These are phyloP conservation scores for Campoletis raptor DNA, from an alignment of 2,888 invertebrate species.

Conservation along the genomic window DNA sequence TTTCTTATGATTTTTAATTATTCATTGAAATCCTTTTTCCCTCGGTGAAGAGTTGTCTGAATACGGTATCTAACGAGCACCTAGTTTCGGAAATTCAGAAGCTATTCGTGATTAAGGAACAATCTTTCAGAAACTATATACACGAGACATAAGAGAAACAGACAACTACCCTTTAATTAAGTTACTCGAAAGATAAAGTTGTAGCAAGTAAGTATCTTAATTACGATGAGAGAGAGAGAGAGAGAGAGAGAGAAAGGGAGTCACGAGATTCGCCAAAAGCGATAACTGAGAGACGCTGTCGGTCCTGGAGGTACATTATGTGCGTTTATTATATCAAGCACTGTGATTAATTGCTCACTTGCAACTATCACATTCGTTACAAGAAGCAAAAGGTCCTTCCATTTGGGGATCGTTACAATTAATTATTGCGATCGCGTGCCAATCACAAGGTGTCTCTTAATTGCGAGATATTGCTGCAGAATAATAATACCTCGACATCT, in stretches of 20 bases:
- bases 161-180: constrained; percentile 43
- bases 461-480: constrained; percentile 1
- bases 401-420: constrained; percentile 60
- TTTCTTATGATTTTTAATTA: not conserved
- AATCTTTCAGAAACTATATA: constrained; percentile 28
- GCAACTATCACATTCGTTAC: constrained; percentile 58
- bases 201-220: constrained; percentile 43
- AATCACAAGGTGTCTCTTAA: constrained; percentile 28
- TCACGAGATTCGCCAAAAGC: constrained; percentile 36
- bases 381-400: constrained; percentile 15
- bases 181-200: constrained; percentile 43
- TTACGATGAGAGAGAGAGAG: constrained; percentile 29
- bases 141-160: not conserved
- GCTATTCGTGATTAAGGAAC: constrained; percentile 33
- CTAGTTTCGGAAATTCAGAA: constrained; percentile 26
- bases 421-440: constrained; percentile 62
- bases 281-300: constrained; percentile 35
- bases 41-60: not conserved
- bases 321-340: constrained; percentile 38
- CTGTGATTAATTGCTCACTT: constrained; percentile 50
- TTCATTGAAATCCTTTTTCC: not conserved
- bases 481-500: not conserved
- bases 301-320: constrained; percentile 22
- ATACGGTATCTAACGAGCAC: constrained; percentile 22
- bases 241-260: constrained; percentile 5